Percentiles rank a stretch among this genome's conserved stretches.
phyloP scores from a whole-genome alignment of 2,113 vertebrate genomes.

The Neotoma lepida region DNA sequence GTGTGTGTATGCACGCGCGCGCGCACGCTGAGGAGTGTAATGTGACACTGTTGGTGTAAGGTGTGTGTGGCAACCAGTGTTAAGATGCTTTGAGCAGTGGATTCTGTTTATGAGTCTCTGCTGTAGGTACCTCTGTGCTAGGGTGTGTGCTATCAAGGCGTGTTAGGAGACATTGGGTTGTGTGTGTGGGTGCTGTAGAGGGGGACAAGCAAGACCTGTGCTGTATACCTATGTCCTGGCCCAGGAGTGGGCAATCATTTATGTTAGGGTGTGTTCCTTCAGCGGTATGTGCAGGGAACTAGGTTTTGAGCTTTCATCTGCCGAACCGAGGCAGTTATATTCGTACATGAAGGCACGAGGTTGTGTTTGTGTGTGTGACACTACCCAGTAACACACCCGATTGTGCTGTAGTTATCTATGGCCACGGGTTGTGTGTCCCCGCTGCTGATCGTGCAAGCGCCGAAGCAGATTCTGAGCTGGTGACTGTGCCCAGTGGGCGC shows the following conservation, averaged over 20 bases:
- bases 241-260: constrained; percentile 39
- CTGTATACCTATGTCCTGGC: constrained; percentile 6
- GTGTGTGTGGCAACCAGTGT: constrained; percentile 68
- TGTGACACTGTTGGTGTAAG: constrained; percentile 64
- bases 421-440: constrained; percentile 49
- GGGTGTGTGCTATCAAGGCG: constrained; percentile 64
- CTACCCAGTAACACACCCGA: constrained; percentile 43
- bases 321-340: constrained; percentile 12
- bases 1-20: not conserved
- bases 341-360: not conserved
- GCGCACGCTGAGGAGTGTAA: constrained; percentile 55
- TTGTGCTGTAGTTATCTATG: constrained; percentile 25
- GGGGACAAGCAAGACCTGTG: not conserved
- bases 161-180: constrained; percentile 39
- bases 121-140: constrained; percentile 63
- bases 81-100: constrained; percentile 56
- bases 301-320: constrained; percentile 28
- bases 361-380: constrained; percentile 47
- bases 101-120: constrained; percentile 60
- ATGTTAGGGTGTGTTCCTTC: constrained; percentile 64
- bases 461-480: constrained; percentile 57
- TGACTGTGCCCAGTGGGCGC: constrained; percentile 71
- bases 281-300: not conserved
- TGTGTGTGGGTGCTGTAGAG: constrained; percentile 23
- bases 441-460: constrained; percentile 46